Evolutionary conservation across 2,113 vertebrate genomes (phyloP).

Genomic region (Emydocephalus ijimae): DNA sequence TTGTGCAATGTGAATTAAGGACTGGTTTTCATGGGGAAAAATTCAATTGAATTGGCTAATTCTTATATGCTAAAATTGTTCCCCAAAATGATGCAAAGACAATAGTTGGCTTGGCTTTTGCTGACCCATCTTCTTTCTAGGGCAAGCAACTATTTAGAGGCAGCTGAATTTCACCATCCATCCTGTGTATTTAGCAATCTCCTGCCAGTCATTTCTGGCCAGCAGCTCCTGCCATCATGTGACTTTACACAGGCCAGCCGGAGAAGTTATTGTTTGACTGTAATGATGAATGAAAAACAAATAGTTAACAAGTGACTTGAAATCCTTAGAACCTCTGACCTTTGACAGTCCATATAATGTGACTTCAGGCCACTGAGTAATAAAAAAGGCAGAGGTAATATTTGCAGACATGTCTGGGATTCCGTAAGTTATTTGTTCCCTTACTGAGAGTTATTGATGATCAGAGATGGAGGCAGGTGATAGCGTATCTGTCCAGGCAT

Average conservation of each 20-base stretch:
- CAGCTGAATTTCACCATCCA: not conserved
- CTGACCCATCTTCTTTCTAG: not conserved
- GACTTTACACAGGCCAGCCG: constrained; percentile 60
- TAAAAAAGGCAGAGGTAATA: constrained; percentile 55
- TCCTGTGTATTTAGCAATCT: constrained; percentile 46
- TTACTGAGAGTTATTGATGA: constrained; percentile 39
- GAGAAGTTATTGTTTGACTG: constrained; percentile 69
- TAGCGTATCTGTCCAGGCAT: constrained; percentile 16
- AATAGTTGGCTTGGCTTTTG: not conserved
- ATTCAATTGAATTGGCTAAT: not conserved
- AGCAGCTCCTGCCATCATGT: constrained; percentile 21
- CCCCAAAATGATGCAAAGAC: not conserved
- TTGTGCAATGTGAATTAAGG: not conserved
- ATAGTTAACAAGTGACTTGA: constrained; percentile 65
- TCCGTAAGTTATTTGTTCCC: constrained; percentile 44
- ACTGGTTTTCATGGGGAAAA: not conserved
- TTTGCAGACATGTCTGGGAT: constrained; percentile 59
- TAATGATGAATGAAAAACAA: constrained; percentile 60
- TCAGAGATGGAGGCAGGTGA: constrained; percentile 13
- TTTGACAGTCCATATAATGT: constrained; percentile 55
- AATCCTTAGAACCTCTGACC: constrained; percentile 55
- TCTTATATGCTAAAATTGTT: not conserved
- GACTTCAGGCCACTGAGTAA: constrained; percentile 58
- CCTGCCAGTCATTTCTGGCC: constrained; percentile 27
- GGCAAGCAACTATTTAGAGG: not conserved